Percentiles rank a stretch among this genome's conserved stretches.
Conservation (phyloP, 2,797 vertebrate genomes). For the Chloroceryle inda region DNA sequence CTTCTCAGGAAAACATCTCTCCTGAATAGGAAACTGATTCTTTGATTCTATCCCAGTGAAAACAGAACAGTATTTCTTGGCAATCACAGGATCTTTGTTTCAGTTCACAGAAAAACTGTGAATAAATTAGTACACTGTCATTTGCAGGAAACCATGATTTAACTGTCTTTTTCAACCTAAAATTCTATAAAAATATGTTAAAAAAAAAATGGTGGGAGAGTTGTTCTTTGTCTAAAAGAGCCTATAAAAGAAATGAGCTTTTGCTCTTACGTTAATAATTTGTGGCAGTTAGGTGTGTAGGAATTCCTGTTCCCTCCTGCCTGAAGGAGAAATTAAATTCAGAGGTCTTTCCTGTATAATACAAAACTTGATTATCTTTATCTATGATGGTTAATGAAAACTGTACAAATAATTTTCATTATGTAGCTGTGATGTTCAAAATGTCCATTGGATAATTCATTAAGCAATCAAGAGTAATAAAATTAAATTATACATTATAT, state of each 20-base stretch:
- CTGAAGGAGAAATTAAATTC: background rate
- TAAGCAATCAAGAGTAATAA: conserved; percentile 36
- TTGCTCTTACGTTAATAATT: background rate
- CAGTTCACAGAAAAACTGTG: background rate
- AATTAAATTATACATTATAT: conserved; percentile 43
- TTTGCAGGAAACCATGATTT: background rate
- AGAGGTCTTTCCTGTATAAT: background rate
- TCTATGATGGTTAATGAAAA: conserved; percentile 20
- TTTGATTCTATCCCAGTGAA: background rate
- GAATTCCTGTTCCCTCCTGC: background rate
- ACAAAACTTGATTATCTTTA: background rate
- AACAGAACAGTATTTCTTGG: background rate
- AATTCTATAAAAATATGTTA: background rate
- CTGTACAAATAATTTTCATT: background rate
- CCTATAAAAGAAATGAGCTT: background rate
- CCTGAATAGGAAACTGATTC: background rate
- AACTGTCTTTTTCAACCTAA: background rate
- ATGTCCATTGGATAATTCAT: background rate
- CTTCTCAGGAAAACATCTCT: background rate
- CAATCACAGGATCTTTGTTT: background rate
- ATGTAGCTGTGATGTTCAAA: background rate
- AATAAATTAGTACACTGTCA: background rate
- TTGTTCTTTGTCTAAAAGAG: background rate
- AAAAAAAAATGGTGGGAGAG: background rate
- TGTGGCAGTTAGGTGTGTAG: background rate